These are phyloP conservation scores for Drosophila ambigua DNA, from an alignment of 1,140 invertebrate genomes.

Conservation along the genomic window DNA sequence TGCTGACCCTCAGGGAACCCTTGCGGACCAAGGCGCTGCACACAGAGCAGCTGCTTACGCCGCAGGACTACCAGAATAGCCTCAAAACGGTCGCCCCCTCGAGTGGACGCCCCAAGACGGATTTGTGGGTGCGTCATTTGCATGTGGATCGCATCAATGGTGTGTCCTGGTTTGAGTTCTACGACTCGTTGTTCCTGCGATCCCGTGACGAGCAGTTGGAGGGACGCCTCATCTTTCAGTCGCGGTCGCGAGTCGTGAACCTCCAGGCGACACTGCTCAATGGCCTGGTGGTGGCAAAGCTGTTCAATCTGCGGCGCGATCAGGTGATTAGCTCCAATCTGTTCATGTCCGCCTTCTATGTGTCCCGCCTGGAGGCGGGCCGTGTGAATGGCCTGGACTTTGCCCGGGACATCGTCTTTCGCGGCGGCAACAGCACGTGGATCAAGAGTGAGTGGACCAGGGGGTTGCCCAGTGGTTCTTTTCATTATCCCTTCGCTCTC, in stretches of 20 bases:
- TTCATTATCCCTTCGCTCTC: not conserved
- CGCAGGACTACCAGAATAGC: slow-evolving; percentile 7
- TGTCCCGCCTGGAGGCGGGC: slow-evolving; percentile 50
- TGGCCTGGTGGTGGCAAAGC: slow-evolving; percentile 50
- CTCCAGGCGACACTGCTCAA: slow-evolving; percentile 58
- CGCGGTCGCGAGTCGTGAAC: slow-evolving; percentile 28
- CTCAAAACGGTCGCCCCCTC: no score
- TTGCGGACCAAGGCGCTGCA: slow-evolving; percentile 33
- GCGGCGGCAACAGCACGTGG: slow-evolving; percentile 41
- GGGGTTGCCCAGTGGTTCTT: not conserved
- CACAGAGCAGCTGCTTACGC: slow-evolving; percentile 34
- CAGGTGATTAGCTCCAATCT: slow-evolving; percentile 65
- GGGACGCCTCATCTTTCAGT: slow-evolving; percentile 64
- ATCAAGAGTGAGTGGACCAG: slow-evolving; percentile 59
- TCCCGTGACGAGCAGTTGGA: slow-evolving; percentile 55
- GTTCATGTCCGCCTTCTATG: slow-evolving; percentile 66
- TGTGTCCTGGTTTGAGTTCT: slow-evolving; percentile 59
- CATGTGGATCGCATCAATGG: slow-evolving; percentile 64
- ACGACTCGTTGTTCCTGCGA: slow-evolving; percentile 63
- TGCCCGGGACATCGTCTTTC: slow-evolving; percentile 63
- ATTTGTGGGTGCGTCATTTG: slow-evolving; percentile 49
- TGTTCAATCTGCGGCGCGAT: slow-evolving; percentile 65
- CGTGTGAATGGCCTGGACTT: slow-evolving; percentile 67
- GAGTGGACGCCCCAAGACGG: not conserved
- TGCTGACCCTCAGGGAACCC: slow-evolving; percentile 42